phyloP scores from a whole-genome alignment of 2,113 vertebrate species.

The Blennius ocellaris region DNA sequence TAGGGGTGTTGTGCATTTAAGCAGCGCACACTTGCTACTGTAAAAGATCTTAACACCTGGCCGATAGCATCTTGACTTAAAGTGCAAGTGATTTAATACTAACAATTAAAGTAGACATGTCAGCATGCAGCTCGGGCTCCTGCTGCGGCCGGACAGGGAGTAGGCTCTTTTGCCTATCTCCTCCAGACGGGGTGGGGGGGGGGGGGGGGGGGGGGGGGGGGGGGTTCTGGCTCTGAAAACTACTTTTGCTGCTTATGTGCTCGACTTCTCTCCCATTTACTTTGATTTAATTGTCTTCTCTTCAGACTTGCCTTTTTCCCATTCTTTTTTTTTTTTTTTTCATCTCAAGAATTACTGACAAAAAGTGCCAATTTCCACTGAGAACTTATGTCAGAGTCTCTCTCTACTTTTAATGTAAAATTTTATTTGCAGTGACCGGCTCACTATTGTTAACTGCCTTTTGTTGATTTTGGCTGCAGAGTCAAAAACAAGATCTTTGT shows the following conservation, averaged over 20 bases:
- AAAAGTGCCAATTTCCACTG: conserved; percentile 4
- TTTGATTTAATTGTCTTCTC: conserved; percentile 11
- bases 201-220: conserved; percentile 49
- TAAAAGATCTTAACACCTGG: conserved; percentile 86
- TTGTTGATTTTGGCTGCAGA: conserved; percentile 26
- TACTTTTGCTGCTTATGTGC: conserved; percentile 50
- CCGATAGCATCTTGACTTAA: conserved; percentile 87
- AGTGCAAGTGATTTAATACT: conserved; percentile 88
- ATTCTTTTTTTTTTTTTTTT: conserved; percentile 1
- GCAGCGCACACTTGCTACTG: conserved; percentile 79
- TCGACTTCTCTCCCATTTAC: conserved; percentile 32
- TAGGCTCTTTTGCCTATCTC: conserved; percentile 86
- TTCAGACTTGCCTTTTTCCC: not conserved
- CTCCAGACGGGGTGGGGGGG: conserved; percentile 71
- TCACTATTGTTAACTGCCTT: conserved; percentile 11
- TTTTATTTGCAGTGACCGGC: conserved; percentile 5
- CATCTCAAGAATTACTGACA: conserved; percentile 16
- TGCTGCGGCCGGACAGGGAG: conserved; percentile 79
- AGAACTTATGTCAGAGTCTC: conserved; percentile 4
- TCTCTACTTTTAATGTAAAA: conserved; percentile 17
- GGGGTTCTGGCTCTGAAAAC: conserved; percentile 50
- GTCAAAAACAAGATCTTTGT: conserved; percentile 36
- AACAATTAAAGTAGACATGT: conserved; percentile 90
- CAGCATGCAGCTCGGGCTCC: conserved; percentile 59
- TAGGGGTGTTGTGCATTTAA: conserved; percentile 82